Percentiles rank a stretch among this genome's conserved stretches.
Evolutionary conservation across 1,140 invertebrate species (phyloP).

Genomic region (Sycophaga agraensis): DNA sequence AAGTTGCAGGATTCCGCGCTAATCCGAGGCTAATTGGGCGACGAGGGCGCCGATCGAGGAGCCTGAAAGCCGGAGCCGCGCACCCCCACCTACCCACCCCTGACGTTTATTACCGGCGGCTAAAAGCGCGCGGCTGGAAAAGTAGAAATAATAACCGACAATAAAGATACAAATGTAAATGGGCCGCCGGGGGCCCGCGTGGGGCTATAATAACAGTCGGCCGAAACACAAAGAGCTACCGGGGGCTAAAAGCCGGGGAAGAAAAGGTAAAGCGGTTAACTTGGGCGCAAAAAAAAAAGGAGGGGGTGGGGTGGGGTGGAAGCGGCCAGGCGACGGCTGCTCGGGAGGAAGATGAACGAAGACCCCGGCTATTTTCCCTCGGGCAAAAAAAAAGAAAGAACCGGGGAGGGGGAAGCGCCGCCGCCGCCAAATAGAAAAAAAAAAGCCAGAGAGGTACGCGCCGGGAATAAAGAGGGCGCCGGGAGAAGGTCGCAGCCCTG

Average conservation of each 20-base stretch:
- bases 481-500: too few species aligned
- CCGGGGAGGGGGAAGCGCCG: too few species aligned
- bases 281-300: conserved; percentile 13
- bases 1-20: too few species aligned
- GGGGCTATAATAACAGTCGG: conserved; percentile 19
- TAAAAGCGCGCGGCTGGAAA: too few species aligned
- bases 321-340: background rate
- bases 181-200: too few species aligned
- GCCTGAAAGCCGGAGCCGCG: too few species aligned
- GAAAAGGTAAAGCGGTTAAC: conserved; percentile 27
- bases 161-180: conserved; percentile 24
- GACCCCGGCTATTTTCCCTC: background rate
- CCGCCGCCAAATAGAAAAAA: background rate
- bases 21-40: too few species aligned
- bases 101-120: too few species aligned
- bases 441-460: background rate
- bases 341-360: background rate
- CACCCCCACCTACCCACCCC: too few species aligned
- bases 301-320: background rate
- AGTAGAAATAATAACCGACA: conserved; percentile 5
- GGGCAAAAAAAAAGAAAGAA: background rate
- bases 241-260: conserved; percentile 12
- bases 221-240: conserved; percentile 12
- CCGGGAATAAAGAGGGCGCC: too few species aligned
- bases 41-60: too few species aligned